A percentile compares a stretch with the other conserved stretches of the same genome.
Conservation (phyloP, 2,888 invertebrate species). For the Lithosia quadra region DNA sequence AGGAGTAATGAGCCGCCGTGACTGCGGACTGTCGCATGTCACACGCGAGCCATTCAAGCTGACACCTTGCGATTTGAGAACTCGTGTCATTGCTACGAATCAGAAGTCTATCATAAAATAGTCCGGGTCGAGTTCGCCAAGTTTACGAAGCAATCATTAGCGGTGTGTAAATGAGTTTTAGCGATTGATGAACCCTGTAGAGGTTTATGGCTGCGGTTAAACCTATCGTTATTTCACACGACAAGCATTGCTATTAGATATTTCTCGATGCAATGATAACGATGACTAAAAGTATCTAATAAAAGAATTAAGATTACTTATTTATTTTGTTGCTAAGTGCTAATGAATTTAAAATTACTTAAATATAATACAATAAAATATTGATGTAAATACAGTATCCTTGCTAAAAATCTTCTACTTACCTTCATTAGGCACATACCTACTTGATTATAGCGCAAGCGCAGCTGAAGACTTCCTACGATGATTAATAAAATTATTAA, state of each 20-base stretch:
- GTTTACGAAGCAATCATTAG: background rate
- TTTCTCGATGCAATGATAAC: background rate
- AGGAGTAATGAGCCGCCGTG: conserved; percentile 60
- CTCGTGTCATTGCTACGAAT: background rate
- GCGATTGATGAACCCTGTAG: background rate
- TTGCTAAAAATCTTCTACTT: too few relatives aligned
- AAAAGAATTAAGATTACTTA: too few relatives aligned
- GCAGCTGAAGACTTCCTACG: too few relatives aligned
- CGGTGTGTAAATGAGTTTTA: background rate
- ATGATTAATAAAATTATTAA: too few relatives aligned
- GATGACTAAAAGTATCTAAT: background rate
- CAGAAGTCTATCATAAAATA: background rate
- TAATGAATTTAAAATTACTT: too few relatives aligned
- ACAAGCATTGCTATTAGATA: background rate
- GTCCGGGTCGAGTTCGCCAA: background rate
- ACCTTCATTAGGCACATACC: too few relatives aligned
- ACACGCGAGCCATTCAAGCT: conserved; percentile 46
- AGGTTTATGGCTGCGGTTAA: background rate
- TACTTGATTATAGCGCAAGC: too few relatives aligned
- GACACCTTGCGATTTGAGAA: background rate
- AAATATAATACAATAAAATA: too few relatives aligned
- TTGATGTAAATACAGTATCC: background rate
- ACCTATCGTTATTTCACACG: background rate
- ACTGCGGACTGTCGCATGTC: conserved; percentile 46
- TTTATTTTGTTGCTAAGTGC: too few relatives aligned